Evolutionary conservation across 2,113 vertebrate genomes (phyloP).

Genomic region (Rhinogobius similis): DNA sequence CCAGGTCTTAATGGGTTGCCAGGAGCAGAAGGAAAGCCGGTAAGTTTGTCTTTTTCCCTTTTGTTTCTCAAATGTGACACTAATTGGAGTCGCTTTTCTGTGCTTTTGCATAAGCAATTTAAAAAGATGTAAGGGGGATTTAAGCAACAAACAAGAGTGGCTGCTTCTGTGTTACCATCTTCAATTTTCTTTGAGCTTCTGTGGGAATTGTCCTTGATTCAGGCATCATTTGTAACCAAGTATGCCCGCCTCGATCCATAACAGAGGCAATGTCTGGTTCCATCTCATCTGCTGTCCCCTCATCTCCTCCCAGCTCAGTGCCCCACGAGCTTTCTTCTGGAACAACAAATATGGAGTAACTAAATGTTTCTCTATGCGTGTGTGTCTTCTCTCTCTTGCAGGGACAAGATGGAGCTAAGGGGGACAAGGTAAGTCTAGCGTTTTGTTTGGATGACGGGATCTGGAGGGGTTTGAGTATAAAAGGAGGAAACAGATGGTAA

Average conservation of each 20-base stretch:
- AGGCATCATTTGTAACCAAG: conserved; percentile 62
- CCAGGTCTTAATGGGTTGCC: conserved; percentile 63
- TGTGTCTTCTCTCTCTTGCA: conserved; percentile 67
- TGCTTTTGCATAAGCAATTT: conserved; percentile 15
- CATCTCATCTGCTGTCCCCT: conserved; percentile 69
- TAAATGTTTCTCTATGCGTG: conserved; percentile 45
- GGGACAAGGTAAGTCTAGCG: conserved; percentile 88
- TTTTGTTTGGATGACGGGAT: conserved; percentile 72
- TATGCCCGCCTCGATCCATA: conserved; percentile 66
- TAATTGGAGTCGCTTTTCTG: conserved; percentile 28
- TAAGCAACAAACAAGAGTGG: conserved; percentile 16
- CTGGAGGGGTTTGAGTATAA: conserved; percentile 63
- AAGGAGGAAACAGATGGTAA: conserved; percentile 70
- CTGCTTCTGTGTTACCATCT: conserved; percentile 25
- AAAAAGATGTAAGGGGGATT: conserved; percentile 15
- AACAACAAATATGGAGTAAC: conserved; percentile 67
- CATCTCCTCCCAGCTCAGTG: conserved; percentile 60
- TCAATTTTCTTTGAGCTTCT: conserved; percentile 54
- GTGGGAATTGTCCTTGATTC: conserved; percentile 65
- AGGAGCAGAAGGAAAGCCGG: conserved; percentile 71
- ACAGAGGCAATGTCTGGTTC: conserved; percentile 68
- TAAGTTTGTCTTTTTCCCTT: conserved; percentile 53
- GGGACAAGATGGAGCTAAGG: conserved; percentile 85
- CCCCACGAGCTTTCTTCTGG: conserved; percentile 48
- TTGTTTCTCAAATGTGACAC: background rate